A percentile compares a stretch with the other conserved stretches of the same genome.
These are phyloP conservation scores for Zeus faber DNA, from an alignment of 2,113 vertebrate species.

Conservation along the genomic window DNA sequence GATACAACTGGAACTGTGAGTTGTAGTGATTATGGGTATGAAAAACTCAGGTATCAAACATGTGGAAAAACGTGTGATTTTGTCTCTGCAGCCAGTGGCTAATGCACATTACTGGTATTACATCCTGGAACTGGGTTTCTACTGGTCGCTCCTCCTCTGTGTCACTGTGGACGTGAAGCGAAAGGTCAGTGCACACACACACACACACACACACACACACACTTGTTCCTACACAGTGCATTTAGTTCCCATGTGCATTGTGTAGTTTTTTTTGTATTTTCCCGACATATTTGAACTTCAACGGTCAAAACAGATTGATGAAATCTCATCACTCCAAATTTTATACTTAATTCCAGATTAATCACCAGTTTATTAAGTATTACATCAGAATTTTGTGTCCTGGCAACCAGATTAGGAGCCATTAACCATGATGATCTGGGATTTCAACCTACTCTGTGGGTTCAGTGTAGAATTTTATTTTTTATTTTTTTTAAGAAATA, in stretches of 20 bases:
- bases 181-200: constrained; percentile 78
- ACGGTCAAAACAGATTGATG: constrained; percentile 4
- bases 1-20: too few species aligned
- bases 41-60: too few species aligned
- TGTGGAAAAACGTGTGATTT: constrained; percentile 5
- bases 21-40: too few species aligned
- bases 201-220: background rate
- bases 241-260: background rate
- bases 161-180: constrained; percentile 88
- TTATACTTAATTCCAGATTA: constrained; percentile 18
- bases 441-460: too few species aligned
- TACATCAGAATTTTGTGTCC: constrained; percentile 20
- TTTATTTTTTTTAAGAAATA: too few species aligned
- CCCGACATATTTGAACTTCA: background rate
- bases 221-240: background rate
- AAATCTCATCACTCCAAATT: constrained; percentile 12
- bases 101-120: constrained; percentile 86
- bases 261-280: background rate
- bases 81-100: constrained; percentile 71
- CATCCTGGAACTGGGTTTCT: constrained; percentile 86
- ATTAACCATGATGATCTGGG: too few species aligned
- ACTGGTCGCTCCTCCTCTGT: constrained; percentile 83
- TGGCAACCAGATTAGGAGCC: background rate
- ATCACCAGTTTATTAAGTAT: constrained; percentile 23
- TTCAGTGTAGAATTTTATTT: too few species aligned